Base-by-base conservation (phyloP, 2,113 vertebrate genomes). In the Sclerurus mexicanus region DNA sequence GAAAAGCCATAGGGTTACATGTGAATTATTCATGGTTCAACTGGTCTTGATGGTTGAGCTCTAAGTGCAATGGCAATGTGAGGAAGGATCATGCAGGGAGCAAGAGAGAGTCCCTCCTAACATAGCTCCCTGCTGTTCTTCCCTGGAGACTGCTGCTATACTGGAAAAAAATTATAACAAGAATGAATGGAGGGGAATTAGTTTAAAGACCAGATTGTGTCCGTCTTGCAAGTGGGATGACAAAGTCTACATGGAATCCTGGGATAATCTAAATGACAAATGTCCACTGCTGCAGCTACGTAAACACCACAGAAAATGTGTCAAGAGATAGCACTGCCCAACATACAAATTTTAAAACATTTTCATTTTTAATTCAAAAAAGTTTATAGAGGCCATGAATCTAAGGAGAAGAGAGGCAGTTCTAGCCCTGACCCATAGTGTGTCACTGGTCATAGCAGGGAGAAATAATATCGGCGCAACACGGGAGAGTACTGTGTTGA, bases 271-370 rank as follows among this genome's bases (percentile, higher is more conserved):
- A 92, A 90, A 95, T 93, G 76, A 95, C 76, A 95, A 81, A 89
- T 76, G 68, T 56, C 89, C 47, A 86, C 76, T 67, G 56, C 71
- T 81, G 80, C 27, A 55, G 63, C 80, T 94, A 50, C 63, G 35
- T 92, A 90, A 96, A 93, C 63, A 89, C 19, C 64, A 89, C 50
- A 71, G 73, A 72, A 93, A 89, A 93, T 80, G 66, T 93, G 76
- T 93, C 83, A 93, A 68, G 63, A 88, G 60, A 84, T 56, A 96
- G 69, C 44, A 44, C 79, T 92, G 68, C n/a, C 73, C 52, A 75
- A 71, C 27, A 68, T 89, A 78, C 89, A 39, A 10, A 24, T 84
- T 95, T 95, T 95, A 49, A 90, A 96, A 91, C 73, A 91, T 87
- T 92, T 87, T 56, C 33, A 90, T 78, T 96, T 91, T 58, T 87